Base-by-base conservation (phyloP, 2,888 invertebrate species). In the Phaonia tiefii region DNA sequence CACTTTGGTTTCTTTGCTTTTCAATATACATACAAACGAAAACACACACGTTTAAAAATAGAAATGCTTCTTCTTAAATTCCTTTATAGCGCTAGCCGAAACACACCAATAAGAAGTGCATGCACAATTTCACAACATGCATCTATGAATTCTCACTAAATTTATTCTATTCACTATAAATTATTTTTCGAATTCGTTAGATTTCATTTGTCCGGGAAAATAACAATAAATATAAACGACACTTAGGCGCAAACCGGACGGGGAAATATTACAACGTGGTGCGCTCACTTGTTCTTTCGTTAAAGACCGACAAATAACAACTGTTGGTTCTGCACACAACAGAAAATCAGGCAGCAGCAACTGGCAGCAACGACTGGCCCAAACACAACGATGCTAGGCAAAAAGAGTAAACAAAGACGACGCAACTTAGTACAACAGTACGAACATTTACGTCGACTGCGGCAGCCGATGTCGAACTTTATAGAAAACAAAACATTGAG, bases 301-400 rank as follows among this genome's bases (percentile, higher is more conserved):
- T 80, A 66, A 60, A 56, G 78, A 72, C 81, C 81, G 78, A 81
- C 81, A 75, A 75, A 63, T 76, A 80, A 69, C 80, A 80, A 80
- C 81, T 81, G 81, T 81, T 81, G 75, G 75, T 75, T 81, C 72
- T 77, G 74, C 67, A 78, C 77, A 81, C 39, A 75, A 75, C 51
- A 74, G 17, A 15, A 66, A 72, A 51, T 17, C 60, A 72, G 26
- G n/a, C 74, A 66, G 37, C 65, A 54, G 11, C 54, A 54, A n/a
- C 15, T 25, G 8, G 42, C 42, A 42, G 54, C 54, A 54, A 39
- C 54, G 56, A 42, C 31, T 31, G 56, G 44, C 65, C 44, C 71
- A 39, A 56, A 54, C 15, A 44, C 11, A 49, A 13, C 2, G 44
- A 26, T 44, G 44, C 10, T 1, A 31, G n/a, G n/a, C n/a, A n/a